Base-by-base conservation (phyloP, 2,888 invertebrate species). In the Drosophila neoperkinsi region DNA sequence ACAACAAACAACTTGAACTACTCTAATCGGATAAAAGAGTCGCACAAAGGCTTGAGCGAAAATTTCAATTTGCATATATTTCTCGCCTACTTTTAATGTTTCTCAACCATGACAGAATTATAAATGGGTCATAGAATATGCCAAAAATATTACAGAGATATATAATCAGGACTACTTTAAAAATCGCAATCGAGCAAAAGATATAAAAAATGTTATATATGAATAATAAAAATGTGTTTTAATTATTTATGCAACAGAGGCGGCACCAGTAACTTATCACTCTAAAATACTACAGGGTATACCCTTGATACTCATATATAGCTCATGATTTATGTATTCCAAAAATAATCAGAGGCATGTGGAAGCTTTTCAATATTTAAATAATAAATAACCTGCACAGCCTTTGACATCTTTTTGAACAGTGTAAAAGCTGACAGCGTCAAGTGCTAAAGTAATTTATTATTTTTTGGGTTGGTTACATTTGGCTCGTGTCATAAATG, bases 1-100 rank as follows among this genome's bases (percentile, higher is more conserved):
- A 64, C 70, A 73, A 79, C 65, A 83, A 85, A 78, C 68, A 78
- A 58, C 66, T 41, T 49, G 11, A 41, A 74, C 61, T 50, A 67
- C 51, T 41, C 28, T 21, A 43, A 51, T 34, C 51, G n/a, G 25
- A 28, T 36, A n/a, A 38, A 5, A 31, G 25, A 36, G 18, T n/a
- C 25, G 25, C 46, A 16, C 16, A 16, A 25, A 28, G 9, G 9
- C 43, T 43, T 21, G 2, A 31, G n/a, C 34, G 0, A 21, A 9
- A 53, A 16, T 53, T 9, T 5, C 3, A 25, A 53, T 30, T 50
- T 50, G 30, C 28, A 50, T 28, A 16, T 10, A 11, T 50, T 30
- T 30, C 1, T 30, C 1, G 46, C 1, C 25, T 25, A 16, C 4
- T 46, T 25, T 46, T 46, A 9, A 16, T 46, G 13, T 46, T 16